Conservation (phyloP, 2,113 vertebrate genomes). For the Forbesichthys papilliferus region DNA sequence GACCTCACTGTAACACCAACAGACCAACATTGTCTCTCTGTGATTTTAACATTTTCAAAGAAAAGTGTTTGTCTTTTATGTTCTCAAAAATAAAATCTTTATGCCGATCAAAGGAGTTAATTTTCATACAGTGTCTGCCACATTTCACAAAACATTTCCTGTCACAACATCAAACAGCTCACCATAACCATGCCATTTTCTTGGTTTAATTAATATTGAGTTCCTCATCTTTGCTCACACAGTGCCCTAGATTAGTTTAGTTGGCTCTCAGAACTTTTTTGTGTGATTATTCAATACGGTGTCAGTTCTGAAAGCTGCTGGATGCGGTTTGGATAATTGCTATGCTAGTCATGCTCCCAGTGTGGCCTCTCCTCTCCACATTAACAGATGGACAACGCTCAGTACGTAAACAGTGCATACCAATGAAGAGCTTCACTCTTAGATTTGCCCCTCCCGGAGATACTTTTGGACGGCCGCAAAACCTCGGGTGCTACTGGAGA, state of each 20-base stretch:
- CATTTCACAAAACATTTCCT: neutral
- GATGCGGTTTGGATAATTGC: conserved; percentile 47
- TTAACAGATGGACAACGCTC: conserved; percentile 66
- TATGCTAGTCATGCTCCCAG: conserved; percentile 47
- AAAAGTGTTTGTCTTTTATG: conserved; percentile 1
- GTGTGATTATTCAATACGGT: conserved; percentile 38
- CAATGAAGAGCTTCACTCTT: conserved; percentile 58
- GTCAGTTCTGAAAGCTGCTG: conserved; percentile 17
- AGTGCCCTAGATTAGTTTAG: neutral
- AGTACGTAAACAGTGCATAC: conserved; percentile 62
- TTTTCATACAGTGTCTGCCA: conserved; percentile 2
- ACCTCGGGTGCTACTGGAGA: conserved; percentile 60
- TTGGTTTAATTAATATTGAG: conserved; percentile 1
- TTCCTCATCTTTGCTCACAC: neutral
- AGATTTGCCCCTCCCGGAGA: conserved; percentile 53
- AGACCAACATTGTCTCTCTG: conserved; percentile 31
- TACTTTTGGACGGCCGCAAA: conserved; percentile 62
- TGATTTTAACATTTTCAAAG: conserved; percentile 53
- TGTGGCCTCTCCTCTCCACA: conserved; percentile 48
- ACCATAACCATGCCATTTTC: conserved; percentile 11
- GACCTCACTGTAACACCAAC: conserved; percentile 36
- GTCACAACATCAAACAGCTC: conserved; percentile 4
- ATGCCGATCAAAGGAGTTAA: neutral
- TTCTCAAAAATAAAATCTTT: conserved; percentile 30
- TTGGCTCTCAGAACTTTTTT: conserved; percentile 5